These are phyloP conservation scores for Cisticola juncidis DNA, from an alignment of 2,113 vertebrate species.

Conservation along the genomic window DNA sequence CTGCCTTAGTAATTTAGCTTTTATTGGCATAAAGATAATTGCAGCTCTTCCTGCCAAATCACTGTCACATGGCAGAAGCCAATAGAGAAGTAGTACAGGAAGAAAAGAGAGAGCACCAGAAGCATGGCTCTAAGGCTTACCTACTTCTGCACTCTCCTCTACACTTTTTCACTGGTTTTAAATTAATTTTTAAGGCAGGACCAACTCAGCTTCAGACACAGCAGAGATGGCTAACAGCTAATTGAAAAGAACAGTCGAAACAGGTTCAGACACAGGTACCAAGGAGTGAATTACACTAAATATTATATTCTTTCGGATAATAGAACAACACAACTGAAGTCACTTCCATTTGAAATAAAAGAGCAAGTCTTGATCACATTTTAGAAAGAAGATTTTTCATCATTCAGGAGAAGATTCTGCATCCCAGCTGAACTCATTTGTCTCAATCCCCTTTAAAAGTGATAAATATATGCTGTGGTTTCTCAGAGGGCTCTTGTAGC, in stretches of 20 bases:
- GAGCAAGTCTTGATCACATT: not conserved
- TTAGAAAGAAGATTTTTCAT: not conserved
- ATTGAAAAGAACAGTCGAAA: not conserved
- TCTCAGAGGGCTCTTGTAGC: not conserved
- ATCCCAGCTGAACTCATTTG: not conserved
- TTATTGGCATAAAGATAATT: not conserved
- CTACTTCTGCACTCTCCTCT: not conserved
- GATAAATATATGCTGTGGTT: not conserved
- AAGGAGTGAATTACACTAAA: not conserved
- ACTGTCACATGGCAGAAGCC: not conserved
- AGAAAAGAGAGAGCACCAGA: not conserved
- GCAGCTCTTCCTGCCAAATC: not conserved
- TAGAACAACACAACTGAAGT: not conserved
- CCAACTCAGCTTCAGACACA: not conserved
- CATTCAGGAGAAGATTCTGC: not conserved
- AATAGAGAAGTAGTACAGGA: not conserved
- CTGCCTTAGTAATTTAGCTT: not conserved
- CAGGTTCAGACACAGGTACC: not conserved
- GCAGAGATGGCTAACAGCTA: not conserved
- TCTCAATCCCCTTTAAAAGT: not conserved
- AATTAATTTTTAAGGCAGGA: not conserved
- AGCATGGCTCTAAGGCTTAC: not conserved
- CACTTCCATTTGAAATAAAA: not conserved
- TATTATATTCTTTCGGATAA: not conserved
- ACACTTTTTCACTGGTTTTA: not conserved